Base-by-base conservation (phyloP, 2,797 vertebrate genomes). In the Buceros bicornis region DNA sequence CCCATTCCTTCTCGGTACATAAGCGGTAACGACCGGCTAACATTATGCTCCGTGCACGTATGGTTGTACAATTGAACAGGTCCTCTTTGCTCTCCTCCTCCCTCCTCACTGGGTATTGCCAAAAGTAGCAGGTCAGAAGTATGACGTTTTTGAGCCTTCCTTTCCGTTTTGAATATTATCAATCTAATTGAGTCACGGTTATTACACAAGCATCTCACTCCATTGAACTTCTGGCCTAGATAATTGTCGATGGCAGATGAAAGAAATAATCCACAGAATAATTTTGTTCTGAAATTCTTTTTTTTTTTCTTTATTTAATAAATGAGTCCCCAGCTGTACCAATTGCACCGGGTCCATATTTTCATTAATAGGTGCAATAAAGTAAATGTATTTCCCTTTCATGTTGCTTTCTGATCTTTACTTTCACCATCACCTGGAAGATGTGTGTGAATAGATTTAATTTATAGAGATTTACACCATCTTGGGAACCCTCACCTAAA, bases 181-280 rank as follows among this genome's bases (percentile, higher is more conserved):
- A 43, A 28, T 67, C 20, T 18, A 10, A 79, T 86, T 90, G 19
- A 40, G 67, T 90, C 66, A 48, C 3, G 6, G 21, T 71, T 80
- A 50, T 78, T 85, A 66, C 31, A 57, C 9, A 67, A 69, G 18
- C 29, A 72, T 78, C n/a, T 76, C 86, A 28, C 37, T 86, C 13
- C 69, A 35, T 40, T 42, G 51, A 78, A 79, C n/a, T 62, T 70
- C 37, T 95, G 24, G 62, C 33, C 71, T 60, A 70, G 47, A 76
- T 35, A 88, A 82, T 67, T 91, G 90, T 78, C n/a, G 83, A 31
- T 72, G 37, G 26, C 13, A 87, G 91, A 65, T 81, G 61, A 94
- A 79, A 69, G 7, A 87, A 89, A 72, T 72, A 13, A 74, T 51
- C 54, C 10, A 33, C 37, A 86, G 45, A 82, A 88, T 16, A 76